Conservation (phyloP, 2,888 invertebrate species). For the Bembecia ichneumoniformis region DNA sequence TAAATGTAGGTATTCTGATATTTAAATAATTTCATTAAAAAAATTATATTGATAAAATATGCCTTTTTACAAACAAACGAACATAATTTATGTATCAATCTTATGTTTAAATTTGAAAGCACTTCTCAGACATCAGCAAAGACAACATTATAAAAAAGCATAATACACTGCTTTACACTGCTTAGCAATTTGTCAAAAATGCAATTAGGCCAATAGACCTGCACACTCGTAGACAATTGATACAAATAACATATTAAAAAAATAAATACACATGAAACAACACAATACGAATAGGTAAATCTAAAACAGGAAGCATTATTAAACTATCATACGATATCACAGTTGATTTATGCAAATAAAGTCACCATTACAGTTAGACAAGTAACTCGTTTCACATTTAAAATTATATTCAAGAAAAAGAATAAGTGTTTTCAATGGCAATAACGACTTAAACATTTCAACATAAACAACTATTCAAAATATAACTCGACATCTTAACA, state of each 20-base stretch:
- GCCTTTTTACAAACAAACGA: too few relatives aligned
- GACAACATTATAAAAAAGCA: too few relatives aligned
- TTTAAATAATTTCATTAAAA: too few relatives aligned
- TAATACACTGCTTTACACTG: too few relatives aligned
- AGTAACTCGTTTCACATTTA: neutral
- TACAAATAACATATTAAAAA: neutral
- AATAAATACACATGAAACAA: neutral
- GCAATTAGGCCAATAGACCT: too few relatives aligned
- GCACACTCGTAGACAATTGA: neutral
- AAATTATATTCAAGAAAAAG: slow-evolving; percentile 10
- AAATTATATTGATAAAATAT: too few relatives aligned
- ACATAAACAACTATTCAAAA: slow-evolving; percentile 20
- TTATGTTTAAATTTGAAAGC: too few relatives aligned
- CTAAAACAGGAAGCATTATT: slow-evolving; percentile 54
- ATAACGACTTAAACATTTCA: slow-evolving; percentile 18
- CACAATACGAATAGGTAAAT: slow-evolving; percentile 14
- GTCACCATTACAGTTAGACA: slow-evolving; percentile 10
- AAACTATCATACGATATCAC: slow-evolving; percentile 69
- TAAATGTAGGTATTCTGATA: too few relatives aligned
- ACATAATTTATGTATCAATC: too few relatives aligned
- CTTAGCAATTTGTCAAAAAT: too few relatives aligned
- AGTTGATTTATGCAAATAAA: slow-evolving; percentile 72
- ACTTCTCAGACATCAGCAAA: too few relatives aligned
- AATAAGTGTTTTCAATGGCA: slow-evolving; percentile 35
- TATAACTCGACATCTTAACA: slow-evolving; percentile 1